Conservation (phyloP, 2,888 invertebrate species). For the Criorhina ranunculi region DNA sequence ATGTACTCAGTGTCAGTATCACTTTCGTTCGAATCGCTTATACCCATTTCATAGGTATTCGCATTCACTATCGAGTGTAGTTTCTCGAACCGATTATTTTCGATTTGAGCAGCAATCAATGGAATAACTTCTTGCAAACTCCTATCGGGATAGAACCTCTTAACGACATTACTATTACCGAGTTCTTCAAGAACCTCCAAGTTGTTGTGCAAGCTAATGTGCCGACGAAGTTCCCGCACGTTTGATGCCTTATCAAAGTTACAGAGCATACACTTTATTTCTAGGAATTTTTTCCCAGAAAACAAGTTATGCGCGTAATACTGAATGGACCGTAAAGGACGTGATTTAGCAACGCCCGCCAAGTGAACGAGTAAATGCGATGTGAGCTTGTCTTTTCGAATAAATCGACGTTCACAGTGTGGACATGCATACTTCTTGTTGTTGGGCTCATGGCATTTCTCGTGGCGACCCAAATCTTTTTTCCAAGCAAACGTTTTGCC, state of each 20-base stretch:
- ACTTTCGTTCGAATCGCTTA: constrained; percentile 83
- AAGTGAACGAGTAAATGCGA: constrained; percentile 64
- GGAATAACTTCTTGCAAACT: constrained; percentile 78
- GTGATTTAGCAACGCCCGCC: constrained; percentile 43
- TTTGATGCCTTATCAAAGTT: constrained; percentile 77
- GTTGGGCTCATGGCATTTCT: constrained; percentile 79
- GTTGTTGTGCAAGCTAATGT: constrained; percentile 79
- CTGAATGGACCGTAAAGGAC: constrained; percentile 11
- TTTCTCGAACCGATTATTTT: constrained; percentile 77
- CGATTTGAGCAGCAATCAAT: constrained; percentile 79
- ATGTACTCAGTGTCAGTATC: constrained; percentile 77
- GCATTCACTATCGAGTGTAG: constrained; percentile 81
- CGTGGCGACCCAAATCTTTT: constrained; percentile 82
- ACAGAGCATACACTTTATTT: constrained; percentile 82
- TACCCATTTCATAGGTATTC: constrained; percentile 81
- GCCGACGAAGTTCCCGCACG: constrained; percentile 79
- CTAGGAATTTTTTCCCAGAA: constrained; percentile 78
- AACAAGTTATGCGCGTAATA: constrained; percentile 80
- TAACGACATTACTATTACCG: constrained; percentile 78
- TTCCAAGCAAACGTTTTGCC: constrained; percentile 82
- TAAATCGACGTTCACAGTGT: constrained; percentile 66
- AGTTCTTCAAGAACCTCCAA: constrained; percentile 73
- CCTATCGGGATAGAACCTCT: constrained; percentile 71
- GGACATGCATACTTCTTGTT: constrained; percentile 75
- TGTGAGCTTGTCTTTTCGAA: constrained; percentile 65